These are phyloP conservation scores for Percopsis transmontana DNA, from an alignment of 2,113 vertebrate genomes.

Conservation along the genomic window DNA sequence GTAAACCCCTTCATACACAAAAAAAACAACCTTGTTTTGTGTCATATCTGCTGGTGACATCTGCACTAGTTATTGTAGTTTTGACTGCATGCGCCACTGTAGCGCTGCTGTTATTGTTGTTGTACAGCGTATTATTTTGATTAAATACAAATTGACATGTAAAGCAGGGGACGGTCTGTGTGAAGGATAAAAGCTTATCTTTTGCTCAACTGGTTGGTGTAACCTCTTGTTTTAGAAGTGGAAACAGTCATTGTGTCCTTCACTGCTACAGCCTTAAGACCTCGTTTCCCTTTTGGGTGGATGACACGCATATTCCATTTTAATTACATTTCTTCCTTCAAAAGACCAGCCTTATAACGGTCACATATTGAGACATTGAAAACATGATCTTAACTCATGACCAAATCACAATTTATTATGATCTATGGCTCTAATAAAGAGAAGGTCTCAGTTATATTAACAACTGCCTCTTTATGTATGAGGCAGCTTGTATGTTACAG, in stretches of 20 bases:
- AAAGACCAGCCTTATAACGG: conserved; percentile 1
- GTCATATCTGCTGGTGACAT: no score
- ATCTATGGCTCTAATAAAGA: conserved; percentile 13
- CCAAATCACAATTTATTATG: conserved; percentile 13
- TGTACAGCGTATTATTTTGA: conserved; percentile 15
- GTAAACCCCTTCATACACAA: conserved; percentile 37
- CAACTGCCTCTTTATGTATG: conserved; percentile 36
- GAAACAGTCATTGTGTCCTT: background rate
- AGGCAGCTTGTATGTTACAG: background rate
- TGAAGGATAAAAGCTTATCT: background rate
- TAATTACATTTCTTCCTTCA: background rate
- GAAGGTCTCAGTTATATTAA: conserved; percentile 30
- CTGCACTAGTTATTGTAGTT: conserved; percentile 11
- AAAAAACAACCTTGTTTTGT: no score
- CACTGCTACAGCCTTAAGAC: background rate
- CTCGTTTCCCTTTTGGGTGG: background rate
- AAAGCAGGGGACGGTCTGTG: conserved; percentile 17
- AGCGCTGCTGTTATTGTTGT: background rate
- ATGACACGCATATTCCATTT: background rate
- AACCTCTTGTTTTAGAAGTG: conserved; percentile 6
- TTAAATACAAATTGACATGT: conserved; percentile 47
- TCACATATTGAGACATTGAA: background rate
- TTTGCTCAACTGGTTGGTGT: conserved; percentile 3
- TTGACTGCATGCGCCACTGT: background rate
- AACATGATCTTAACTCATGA: conserved; percentile 9